Base-by-base conservation (phyloP, 2,113 vertebrate species). In the Poeciliopsis turrubarensis region DNA sequence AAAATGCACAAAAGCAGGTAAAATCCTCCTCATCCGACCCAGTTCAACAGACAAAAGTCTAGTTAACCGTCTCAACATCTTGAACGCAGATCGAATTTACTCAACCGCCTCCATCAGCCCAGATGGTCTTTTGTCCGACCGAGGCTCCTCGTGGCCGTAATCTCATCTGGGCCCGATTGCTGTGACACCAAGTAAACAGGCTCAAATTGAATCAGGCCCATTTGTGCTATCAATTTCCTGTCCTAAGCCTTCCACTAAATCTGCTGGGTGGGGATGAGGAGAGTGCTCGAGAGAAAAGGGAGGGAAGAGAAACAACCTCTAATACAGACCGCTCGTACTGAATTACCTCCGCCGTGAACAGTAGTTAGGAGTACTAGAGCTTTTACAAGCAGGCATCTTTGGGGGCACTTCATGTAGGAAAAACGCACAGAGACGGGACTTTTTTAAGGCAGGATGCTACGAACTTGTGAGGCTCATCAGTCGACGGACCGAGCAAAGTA, bases 151-250 rank as follows among this genome's bases (percentile, higher is more conserved):
- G 83, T 82, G 80, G 69, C 65, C 60, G 73, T 89, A 86, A 91
- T 91, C 85, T 89, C 84, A 87, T 91, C 86, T 68, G 77, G 14
- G 65, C 30, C 74, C 72, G 87, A 88, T 83, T 78, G 79, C 76
- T 80, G 81, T 37, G 80, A 85, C 89, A 89, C 82, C 51, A 65
- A 37, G 51, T 77, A 75, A 84, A 31, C 70, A 73, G 60, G 9
- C 75, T 81, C 70, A 64, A 85, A 91, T 88, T 85, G 44, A 91
- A 89, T 91, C 80, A 89, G 73, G 68, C 71, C 75, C 78, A 75
- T 83, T 87, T 77, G 44, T 72, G 70, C 72, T 41, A 83, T 88
- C 80, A 82, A 88, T 89, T 87, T 87, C 84, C 87, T 86, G 84
- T 87, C 47, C 57, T 9, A 9, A 69, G 81, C 70, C 84, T 68